Conservation (phyloP, 1,140 invertebrate genomes). For the Cyclina sinensis region DNA sequence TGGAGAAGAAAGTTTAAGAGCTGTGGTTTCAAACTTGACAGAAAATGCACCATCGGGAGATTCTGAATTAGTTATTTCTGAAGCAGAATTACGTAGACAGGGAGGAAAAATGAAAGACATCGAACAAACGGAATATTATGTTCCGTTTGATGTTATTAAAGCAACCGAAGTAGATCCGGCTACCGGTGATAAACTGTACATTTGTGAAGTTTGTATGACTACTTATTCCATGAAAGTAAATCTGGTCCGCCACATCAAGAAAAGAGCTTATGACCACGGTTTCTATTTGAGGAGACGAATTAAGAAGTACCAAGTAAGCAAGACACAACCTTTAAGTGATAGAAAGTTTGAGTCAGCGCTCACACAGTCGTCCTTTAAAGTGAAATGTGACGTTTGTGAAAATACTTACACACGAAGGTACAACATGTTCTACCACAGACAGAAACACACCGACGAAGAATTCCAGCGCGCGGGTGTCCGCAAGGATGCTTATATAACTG, state of each 20-base stretch:
- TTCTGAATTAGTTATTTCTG: too few species aligned
- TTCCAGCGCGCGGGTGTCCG: background rate
- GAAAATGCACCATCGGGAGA: too few species aligned
- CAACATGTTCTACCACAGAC: constrained; percentile 5
- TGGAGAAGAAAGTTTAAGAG: background rate
- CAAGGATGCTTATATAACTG: background rate
- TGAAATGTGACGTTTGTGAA: background rate
- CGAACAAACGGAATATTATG: background rate
- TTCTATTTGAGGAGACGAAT: background rate
- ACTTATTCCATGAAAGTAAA: background rate
- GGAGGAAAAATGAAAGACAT: background rate
- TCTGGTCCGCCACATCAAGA: background rate
- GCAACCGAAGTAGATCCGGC: background rate
- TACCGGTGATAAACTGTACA: background rate
- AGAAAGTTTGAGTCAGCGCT: too few species aligned
- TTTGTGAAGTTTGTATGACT: background rate
- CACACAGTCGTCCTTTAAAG: background rate
- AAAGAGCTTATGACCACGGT: constrained; percentile 10
- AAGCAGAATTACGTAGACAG: background rate
- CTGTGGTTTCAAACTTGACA: too few species aligned
- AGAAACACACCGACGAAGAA: background rate
- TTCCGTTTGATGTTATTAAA: background rate
- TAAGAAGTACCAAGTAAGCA: background rate
- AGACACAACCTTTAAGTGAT: too few species aligned
- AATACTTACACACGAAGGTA: background rate